These are phyloP conservation scores for Aurelia coerulea DNA, from an alignment of 30 jellyfish, hydroid and myxozoan genomes.

Conservation along the genomic window DNA sequence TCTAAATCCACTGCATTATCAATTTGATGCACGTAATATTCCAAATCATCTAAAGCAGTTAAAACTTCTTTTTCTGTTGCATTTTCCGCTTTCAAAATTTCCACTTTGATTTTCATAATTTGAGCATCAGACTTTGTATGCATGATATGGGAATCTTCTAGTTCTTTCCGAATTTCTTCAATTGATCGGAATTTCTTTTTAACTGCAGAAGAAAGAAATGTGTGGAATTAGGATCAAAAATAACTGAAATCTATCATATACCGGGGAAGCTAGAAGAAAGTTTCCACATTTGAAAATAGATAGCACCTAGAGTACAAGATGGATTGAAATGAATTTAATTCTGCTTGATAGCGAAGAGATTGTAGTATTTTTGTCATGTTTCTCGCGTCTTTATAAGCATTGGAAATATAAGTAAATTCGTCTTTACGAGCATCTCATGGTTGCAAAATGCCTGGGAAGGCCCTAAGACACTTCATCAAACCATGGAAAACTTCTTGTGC, in stretches of 20 bases:
- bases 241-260: background rate
- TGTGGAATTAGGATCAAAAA: background rate
- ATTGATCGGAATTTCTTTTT: conserved; percentile 76
- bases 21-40: conserved; percentile 88
- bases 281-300: no score
- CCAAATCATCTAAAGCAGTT: conserved; percentile 76
- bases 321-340: background rate
- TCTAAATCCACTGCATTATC: conserved; percentile 92
- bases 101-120: conserved; percentile 66
- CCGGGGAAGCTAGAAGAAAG: background rate
- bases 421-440: no score
- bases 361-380: no score
- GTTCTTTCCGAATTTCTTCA: conserved; percentile 82
- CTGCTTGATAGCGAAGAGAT: background rate
- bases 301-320: no score
- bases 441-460: no score
- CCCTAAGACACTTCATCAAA: no score
- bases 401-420: no score
- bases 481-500: no score
- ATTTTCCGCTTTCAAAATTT: conserved; percentile 39
- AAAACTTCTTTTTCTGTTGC: conserved; percentile 56
- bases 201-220: conserved; percentile 25
- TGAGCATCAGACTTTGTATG: conserved; percentile 83
- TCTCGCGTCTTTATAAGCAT: no score
- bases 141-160: conserved; percentile 65